Percentiles rank a stretch among this genome's conserved stretches.
Conservation (phyloP, 2,113 vertebrate species). For the Lagenorhynchus albirostris region DNA sequence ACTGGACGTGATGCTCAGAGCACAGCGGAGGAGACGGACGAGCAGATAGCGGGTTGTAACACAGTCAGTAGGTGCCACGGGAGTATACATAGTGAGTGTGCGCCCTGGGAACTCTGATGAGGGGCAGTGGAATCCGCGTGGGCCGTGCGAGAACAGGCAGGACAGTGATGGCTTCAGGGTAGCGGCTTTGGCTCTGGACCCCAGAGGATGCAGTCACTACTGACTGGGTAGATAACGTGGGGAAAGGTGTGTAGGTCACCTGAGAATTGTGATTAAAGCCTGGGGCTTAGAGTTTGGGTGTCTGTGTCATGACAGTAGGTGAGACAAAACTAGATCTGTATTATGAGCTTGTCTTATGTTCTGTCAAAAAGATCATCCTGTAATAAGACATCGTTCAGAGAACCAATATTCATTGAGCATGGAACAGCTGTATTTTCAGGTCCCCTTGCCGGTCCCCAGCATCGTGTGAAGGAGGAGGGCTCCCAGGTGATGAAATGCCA, state of each 20-base stretch:
- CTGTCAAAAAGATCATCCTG: neutral
- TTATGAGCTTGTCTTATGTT: neutral
- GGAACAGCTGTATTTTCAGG: neutral
- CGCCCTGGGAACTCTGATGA: rapidly evolving
- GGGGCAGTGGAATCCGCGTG: neutral
- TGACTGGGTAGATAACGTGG: neutral
- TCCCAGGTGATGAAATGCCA: neutral
- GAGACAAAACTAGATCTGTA: neutral
- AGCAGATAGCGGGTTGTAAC: neutral
- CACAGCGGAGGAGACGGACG: too few relatives aligned
- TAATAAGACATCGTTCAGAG: neutral
- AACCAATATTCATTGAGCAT: neutral
- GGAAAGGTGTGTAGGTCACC: neutral
- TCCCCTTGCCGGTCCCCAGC: neutral
- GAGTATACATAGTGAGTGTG: rapidly evolving
- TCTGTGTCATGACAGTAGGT: neutral
- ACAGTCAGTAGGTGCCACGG: rapidly evolving
- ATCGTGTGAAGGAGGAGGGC: neutral
- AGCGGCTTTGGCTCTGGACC: too few relatives aligned
- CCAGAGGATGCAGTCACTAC: neutral
- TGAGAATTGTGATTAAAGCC: neutral
- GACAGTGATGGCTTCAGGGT: rapidly evolving
- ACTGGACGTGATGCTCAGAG: neutral
- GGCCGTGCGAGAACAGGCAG: neutral
- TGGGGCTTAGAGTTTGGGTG: neutral